Conservation (phyloP, 2,888 invertebrate genomes). For the Laothoe populi region DNA sequence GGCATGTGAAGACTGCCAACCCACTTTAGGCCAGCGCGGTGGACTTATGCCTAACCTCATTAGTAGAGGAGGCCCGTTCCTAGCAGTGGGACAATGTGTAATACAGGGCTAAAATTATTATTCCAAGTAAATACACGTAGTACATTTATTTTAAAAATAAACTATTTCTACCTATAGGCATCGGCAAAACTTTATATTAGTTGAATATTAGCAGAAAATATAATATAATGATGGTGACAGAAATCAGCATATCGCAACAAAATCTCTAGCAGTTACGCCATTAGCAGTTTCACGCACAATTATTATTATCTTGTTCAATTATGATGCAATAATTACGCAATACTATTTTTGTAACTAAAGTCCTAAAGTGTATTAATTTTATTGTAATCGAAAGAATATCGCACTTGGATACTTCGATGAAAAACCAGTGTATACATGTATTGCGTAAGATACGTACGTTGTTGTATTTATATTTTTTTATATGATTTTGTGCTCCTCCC, state of each 20-base stretch:
- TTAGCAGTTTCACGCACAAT: slow-evolving; percentile 1
- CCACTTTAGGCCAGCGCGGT: too few species aligned
- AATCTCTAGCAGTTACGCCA: slow-evolving; percentile 1
- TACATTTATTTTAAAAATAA: too few species aligned
- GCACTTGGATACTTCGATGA: neutral
- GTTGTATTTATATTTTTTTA: neutral
- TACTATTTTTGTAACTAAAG: neutral
- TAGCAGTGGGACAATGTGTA: too few species aligned
- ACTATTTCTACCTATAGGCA: too few species aligned
- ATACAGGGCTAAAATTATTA: too few species aligned
- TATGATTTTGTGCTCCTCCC: too few species aligned
- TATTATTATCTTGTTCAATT: slow-evolving; percentile 6
- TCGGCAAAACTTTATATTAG: too few species aligned
- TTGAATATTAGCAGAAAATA: neutral
- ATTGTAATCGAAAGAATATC: slow-evolving; percentile 5
- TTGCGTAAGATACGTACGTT: neutral
- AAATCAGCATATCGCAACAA: slow-evolving; percentile 7
- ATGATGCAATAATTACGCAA: neutral
- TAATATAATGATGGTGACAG: neutral
- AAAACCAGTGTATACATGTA: neutral
- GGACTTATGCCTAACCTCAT: too few species aligned
- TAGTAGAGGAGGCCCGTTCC: too few species aligned
- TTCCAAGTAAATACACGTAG: too few species aligned
- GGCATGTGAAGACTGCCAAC: too few species aligned
- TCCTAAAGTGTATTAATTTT: neutral